A percentile compares a stretch with the other conserved stretches of the same genome.
These are phyloP conservation scores for Pseudorectes ferrugineus DNA, from an alignment of 2,113 vertebrate genomes.

Conservation along the genomic window DNA sequence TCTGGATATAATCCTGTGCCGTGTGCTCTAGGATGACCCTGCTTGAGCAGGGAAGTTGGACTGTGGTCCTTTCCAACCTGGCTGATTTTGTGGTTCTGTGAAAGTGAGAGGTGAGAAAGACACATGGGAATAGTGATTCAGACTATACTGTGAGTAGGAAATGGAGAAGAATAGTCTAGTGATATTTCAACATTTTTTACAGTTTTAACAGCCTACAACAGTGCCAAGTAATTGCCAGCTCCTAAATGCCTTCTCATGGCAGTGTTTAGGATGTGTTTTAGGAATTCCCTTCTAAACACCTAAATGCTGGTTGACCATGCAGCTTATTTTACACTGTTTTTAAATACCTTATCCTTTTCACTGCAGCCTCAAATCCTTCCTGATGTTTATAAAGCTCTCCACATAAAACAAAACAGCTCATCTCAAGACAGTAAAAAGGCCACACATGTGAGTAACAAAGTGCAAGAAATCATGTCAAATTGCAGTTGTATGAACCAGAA, in stretches of 20 bases:
- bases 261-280: neutral
- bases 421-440: neutral
- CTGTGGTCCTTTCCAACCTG: neutral
- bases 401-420: neutral
- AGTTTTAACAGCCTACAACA: neutral
- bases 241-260: neutral
- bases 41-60: neutral
- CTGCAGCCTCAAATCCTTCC: neutral
- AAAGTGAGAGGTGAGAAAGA: neutral
- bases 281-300: neutral
- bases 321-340: neutral
- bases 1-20: no score
- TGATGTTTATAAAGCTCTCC: neutral
- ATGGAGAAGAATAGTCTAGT: neutral
- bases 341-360: neutral
- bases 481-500: neutral
- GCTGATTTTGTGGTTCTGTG: neutral
- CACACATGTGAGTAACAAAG: neutral
- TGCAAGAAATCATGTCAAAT: neutral
- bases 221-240: neutral
- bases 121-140: neutral
- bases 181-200: neutral
- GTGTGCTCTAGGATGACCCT: neutral
- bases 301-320: neutral
- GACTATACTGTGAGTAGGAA: neutral